Percentiles rank a stretch among this genome's conserved stretches.
Conservation (phyloP, 2,113 vertebrate species). For the Carassius gibelio region DNA sequence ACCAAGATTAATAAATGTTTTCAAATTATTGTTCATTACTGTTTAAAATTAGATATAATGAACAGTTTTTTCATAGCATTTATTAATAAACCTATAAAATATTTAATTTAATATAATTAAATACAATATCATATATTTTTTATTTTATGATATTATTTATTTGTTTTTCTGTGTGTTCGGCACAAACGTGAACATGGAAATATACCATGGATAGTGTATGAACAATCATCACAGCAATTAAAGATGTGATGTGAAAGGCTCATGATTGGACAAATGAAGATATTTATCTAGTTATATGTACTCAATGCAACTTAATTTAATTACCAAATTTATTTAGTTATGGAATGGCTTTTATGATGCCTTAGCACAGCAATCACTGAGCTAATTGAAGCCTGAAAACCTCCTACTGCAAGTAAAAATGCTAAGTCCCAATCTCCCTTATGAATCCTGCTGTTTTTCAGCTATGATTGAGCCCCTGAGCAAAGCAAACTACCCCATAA, state of each 20-base stretch:
- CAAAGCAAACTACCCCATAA: slow-evolving; percentile 27
- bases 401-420: neutral
- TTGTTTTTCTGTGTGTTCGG: neutral
- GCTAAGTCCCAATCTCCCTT: neutral
- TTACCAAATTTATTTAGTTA: slow-evolving; percentile 12
- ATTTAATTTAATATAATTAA: too few relatives aligned
- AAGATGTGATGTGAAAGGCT: neutral
- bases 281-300: neutral
- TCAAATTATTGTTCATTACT: too few relatives aligned
- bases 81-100: too few relatives aligned
- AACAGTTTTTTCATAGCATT: too few relatives aligned
- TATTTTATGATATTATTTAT: too few relatives aligned
- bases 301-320: slow-evolving; percentile 20
- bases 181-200: neutral
- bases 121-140: too few relatives aligned
- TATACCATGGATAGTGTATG: neutral
- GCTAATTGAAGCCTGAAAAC: slow-evolving; percentile 5
- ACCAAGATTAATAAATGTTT: too few relatives aligned
- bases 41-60: too few relatives aligned
- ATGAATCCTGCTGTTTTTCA: slow-evolving; percentile 10
- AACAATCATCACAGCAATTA: neutral
- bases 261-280: neutral
- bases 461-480: slow-evolving; percentile 14
- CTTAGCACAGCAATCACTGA: neutral
- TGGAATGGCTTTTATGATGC: slow-evolving; percentile 6